A percentile compares a stretch with the other conserved stretches of the same genome.
phyloP scores from a whole-genome alignment of 2,888 invertebrate species.

The Ophraella communa region DNA sequence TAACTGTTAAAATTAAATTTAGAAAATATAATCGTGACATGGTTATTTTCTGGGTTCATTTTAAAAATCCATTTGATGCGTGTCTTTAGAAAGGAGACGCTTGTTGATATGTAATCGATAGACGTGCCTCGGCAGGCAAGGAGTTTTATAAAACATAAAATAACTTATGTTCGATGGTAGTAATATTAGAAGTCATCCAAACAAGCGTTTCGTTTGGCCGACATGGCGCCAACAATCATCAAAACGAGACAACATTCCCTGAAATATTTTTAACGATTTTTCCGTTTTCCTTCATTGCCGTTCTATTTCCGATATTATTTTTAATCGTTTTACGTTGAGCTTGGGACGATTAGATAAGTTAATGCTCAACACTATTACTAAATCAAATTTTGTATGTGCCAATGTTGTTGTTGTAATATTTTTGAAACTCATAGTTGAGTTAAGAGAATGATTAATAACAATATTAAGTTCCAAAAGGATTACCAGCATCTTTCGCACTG shows the following conservation, averaged over 20 bases:
- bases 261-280: constrained; percentile 20
- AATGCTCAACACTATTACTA: too few species aligned
- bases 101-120: constrained; percentile 38
- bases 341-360: too few species aligned
- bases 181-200: constrained; percentile 46
- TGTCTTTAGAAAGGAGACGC: constrained; percentile 29
- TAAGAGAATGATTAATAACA: too few species aligned
- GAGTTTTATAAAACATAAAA: constrained; percentile 44
- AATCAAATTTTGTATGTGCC: too few species aligned
- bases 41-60: too few species aligned
- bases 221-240: constrained; percentile 45
- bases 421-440: too few species aligned
- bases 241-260: constrained; percentile 45
- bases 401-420: too few species aligned
- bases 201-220: constrained; percentile 42
- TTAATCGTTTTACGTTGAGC: too few species aligned
- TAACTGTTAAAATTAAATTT: too few species aligned
- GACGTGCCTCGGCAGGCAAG: constrained; percentile 28
- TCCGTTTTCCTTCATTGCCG: constrained; percentile 5
- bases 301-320: neutral
- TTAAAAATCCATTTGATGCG: neutral
- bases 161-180: constrained; percentile 48
- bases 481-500: too few species aligned
- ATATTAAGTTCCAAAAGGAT: too few species aligned
- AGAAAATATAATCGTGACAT: too few species aligned